Evolutionary conservation across 2,113 vertebrate species (phyloP).

Genomic region (Prinia subflava): DNA sequence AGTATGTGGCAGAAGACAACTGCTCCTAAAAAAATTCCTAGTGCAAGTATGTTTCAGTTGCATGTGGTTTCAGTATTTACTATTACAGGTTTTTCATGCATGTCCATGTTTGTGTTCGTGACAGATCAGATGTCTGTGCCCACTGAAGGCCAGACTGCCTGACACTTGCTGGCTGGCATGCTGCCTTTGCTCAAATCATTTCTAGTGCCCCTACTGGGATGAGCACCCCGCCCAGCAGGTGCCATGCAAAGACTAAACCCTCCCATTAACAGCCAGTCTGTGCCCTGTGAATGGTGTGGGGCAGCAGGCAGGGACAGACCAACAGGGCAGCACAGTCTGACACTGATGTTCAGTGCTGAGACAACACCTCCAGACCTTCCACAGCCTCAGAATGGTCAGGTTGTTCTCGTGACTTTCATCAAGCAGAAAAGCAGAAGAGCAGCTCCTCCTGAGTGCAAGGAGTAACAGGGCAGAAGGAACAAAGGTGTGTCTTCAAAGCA

Average conservation of each 20-base stretch:
- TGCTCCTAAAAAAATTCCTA: background rate
- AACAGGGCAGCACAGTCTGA: background rate
- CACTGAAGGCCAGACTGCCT: background rate
- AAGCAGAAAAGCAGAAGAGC: background rate
- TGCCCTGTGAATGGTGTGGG: background rate
- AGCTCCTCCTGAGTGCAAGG: background rate
- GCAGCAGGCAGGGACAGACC: background rate
- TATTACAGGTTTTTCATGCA: background rate
- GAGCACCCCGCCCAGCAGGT: background rate
- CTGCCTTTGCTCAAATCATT: background rate
- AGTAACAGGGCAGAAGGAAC: background rate
- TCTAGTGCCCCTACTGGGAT: background rate
- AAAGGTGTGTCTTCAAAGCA: rapidly evolving
- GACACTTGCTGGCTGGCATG: background rate
- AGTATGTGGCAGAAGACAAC: background rate
- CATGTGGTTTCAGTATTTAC: background rate
- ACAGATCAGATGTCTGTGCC: background rate
- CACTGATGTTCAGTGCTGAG: background rate
- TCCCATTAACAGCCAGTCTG: background rate
- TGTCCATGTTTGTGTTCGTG: background rate
- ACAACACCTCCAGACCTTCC: background rate
- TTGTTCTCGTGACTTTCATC: background rate
- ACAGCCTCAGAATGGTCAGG: background rate
- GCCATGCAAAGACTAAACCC: background rate
- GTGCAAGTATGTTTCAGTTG: background rate